These are phyloP conservation scores for Argynnis bischoffii DNA, from an alignment of 2,888 invertebrate genomes.

Conservation along the genomic window DNA sequence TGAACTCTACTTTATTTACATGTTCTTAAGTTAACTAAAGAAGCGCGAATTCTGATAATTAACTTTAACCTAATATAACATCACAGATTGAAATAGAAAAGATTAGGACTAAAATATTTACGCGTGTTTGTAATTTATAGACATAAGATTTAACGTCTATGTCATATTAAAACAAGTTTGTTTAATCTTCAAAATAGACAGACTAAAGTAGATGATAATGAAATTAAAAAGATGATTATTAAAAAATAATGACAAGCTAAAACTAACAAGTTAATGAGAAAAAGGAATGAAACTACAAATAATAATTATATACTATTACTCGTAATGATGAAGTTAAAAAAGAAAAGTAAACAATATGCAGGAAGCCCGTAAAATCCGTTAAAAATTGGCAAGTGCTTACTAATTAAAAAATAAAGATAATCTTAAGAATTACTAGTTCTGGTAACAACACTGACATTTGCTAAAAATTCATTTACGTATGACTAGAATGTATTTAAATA, in stretches of 20 bases:
- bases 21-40: conserved; percentile 39
- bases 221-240: conserved; percentile 54
- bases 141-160: not conserved
- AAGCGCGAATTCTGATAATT: conserved; percentile 69
- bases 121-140: not conserved
- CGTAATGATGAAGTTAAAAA: conserved; percentile 55
- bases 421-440: conserved; percentile 76
- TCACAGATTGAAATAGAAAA: conserved; percentile 67
- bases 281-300: conserved; percentile 25
- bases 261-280: too few species aligned
- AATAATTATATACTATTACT: conserved; percentile 51
- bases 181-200: not conserved
- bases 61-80: conserved; percentile 80
- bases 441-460: conserved; percentile 79
- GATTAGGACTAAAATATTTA: not conserved
- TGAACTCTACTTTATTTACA: conserved; percentile 38
- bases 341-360: conserved; percentile 45
- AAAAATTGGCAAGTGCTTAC: conserved; percentile 78
- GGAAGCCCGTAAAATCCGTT: conserved; percentile 59
- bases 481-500: conserved; percentile 61
- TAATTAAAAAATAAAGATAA: conserved; percentile 71
- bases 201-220: conserved; percentile 46
- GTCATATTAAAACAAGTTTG: not conserved
- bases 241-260: conserved; percentile 2
- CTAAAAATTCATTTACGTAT: conserved; percentile 58